Evolutionary conservation across 1,140 invertebrate genomes (phyloP), one percentile per base, ranked within the genome.

Genomic region (Nilaparvata lugens): DNA sequence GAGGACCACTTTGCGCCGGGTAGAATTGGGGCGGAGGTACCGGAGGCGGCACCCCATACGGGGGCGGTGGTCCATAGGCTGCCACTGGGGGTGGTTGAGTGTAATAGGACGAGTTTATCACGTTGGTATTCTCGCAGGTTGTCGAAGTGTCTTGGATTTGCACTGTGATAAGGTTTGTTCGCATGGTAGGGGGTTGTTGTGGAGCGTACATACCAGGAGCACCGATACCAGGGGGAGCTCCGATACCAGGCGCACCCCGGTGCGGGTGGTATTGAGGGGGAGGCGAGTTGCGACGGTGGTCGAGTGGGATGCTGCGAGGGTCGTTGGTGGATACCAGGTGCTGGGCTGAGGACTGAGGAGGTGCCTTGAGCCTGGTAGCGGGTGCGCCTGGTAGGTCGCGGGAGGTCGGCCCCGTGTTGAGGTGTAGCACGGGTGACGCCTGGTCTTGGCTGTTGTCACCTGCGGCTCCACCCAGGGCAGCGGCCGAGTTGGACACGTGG

Each of bases 111-210:
- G 45, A 16, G 5, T 18, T 18, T 4, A 18, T 4, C 1, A 23
- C 16, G 16, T 18, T 18, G 16, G 45, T 48, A 16, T 9, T 48
- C 16, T 48, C 45, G 7, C 16, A 19, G 11, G 16, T 23, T 4
- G 45, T 48, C 5, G 45, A 48, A 1, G 45, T 48, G 14, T 54
- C 52, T 14, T 62, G 60, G 5, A 62, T 62, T 23, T 56, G 60
- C 4, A 62, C 60, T 4, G 60, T 62, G 31, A 62, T 62, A 3
- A 62, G 35, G 43, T 62, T 62, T 1, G 60, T 62, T 7, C 54
- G 2, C 60, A 57, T 56, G 19, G 16, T 35, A 19, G 16, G 24
- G 2, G 48, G 25, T 38, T 25, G 31, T 48, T 40, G 38, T n/a
- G 38, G 38, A 9, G 9, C 9, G 45, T 48, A 48, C 45, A 48